Base-by-base conservation (phyloP, 2,888 invertebrate species). In the Mythimna ferrago region DNA sequence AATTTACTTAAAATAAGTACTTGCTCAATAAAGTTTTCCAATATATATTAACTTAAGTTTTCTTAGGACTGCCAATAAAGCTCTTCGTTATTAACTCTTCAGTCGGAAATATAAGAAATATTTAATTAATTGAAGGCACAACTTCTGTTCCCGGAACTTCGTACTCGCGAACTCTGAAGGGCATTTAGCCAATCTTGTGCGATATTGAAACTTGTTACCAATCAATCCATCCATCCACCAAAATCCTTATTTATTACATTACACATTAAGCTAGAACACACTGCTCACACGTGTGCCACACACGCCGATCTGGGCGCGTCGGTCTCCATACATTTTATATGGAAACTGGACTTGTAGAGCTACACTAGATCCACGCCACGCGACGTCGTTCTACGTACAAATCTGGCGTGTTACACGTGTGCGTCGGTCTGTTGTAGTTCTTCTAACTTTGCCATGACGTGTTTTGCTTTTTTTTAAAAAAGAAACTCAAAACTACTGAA, bases 31-130 rank as follows among this genome's bases (percentile, higher is more conserved):
- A 63, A 73, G 16, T 54, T 74, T 54, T 44, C n/a, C 56, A 73
- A 73, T 75, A 38, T 38, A 73, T 38, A 73, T 38, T 38, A 48
- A 38, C 26, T 56, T 16, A 65, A n/a, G 26, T 56, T 66, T 76
- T 32, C 56, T 66, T 51, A 21, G 6, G 19, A 73, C 19, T 66
- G 38, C 26, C 66, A 66, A 32, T 66, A 75, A 54, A 16, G 16
- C 38, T 32, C 10, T 6, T 38, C 19, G 51, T 75, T 58, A 35
- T 51, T 51, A 66, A 67, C 51, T 66, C 41, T 58, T 51, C 32
- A 56, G 56, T 51, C 16, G 14, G 11, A 41, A 51, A 41, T 56
- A 21, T 32, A 41, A 51, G 32, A 35, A 73, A 26, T 0, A 32
- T 6, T 11, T 73, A 73, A 54, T 64, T 64, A n/a, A 21, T 48